These are phyloP conservation scores for Catocala sponsa DNA, from an alignment of 2,888 invertebrate species.

Conservation along the genomic window DNA sequence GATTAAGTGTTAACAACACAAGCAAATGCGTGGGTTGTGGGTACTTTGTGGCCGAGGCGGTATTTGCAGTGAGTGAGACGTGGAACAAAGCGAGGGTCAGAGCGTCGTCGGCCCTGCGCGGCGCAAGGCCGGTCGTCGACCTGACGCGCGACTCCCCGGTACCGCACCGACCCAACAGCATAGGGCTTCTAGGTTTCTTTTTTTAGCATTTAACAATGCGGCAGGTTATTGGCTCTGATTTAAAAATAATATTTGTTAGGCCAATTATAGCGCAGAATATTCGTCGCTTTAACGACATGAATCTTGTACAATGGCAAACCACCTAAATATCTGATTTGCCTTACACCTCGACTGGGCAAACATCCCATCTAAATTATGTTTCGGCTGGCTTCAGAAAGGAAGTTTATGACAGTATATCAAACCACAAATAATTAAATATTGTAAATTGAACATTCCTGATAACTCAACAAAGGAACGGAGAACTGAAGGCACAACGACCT, in stretches of 20 bases:
- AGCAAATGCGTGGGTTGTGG: conserved; percentile 58
- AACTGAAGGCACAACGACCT: conserved; percentile 9
- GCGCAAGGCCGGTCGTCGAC: conserved; percentile 87
- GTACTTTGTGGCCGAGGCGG: conserved; percentile 53
- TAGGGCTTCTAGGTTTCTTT: conserved; percentile 66
- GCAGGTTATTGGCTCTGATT: conserved; percentile 34
- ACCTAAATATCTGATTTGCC: conserved; percentile 11
- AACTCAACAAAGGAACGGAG: conserved; percentile 9
- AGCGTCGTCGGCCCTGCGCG: conserved; percentile 73
- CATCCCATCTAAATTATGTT: conserved; percentile 22
- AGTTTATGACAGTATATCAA: conserved; percentile 21
- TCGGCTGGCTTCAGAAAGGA: conserved; percentile 16
- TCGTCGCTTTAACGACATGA: background rate
- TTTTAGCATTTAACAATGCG: conserved; percentile 49
- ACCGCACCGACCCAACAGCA: conserved; percentile 66
- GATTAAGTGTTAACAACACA: conserved; percentile 47
- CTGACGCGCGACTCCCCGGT: conserved; percentile 68
- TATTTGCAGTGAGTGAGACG: conserved; percentile 59
- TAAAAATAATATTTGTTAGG: background rate
- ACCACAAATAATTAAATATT: conserved; percentile 21
- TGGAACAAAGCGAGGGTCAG: conserved; percentile 80
- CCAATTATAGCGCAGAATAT: background rate
- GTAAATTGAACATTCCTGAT: conserved; percentile 18
- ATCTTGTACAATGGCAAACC: background rate
- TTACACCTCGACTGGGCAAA: conserved; percentile 16